phyloP scores from a whole-genome alignment of 23 tunicate genomes.

The Ciona savignyi region DNA sequence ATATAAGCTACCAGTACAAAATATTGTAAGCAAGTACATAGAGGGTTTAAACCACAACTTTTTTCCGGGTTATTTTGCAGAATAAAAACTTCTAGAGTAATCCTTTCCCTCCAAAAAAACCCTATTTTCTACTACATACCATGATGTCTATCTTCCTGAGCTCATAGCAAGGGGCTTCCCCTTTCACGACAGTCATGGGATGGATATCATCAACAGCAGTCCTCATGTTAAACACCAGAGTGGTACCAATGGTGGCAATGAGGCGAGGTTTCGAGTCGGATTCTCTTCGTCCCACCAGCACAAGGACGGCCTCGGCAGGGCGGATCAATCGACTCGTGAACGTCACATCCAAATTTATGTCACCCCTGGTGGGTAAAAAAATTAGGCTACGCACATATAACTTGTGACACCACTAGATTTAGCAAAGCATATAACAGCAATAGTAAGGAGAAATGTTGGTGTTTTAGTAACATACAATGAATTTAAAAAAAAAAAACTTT shows the following conservation, averaged over 20 bases:
- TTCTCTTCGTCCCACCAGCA: slow-evolving; percentile 49
- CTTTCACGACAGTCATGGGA: slow-evolving; percentile 31
- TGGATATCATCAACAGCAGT: slow-evolving; percentile 58
- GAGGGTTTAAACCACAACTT: too few relatives aligned
- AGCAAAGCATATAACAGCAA: too few relatives aligned
- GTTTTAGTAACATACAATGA: too few relatives aligned
- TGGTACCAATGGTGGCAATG: slow-evolving; percentile 46
- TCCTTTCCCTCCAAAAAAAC: neutral
- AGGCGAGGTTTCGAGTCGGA: slow-evolving; percentile 3
- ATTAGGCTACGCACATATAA: too few relatives aligned
- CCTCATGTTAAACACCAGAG: slow-evolving; percentile 65
- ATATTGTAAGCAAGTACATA: too few relatives aligned
- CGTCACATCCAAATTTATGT: slow-evolving; percentile 47
- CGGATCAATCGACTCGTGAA: slow-evolving; percentile 77
- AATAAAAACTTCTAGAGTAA: neutral
- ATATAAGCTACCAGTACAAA: too few relatives aligned
- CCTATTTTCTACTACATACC: slow-evolving; percentile 12
- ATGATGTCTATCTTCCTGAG: slow-evolving; percentile 35
- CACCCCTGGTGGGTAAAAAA: slow-evolving; percentile 34
- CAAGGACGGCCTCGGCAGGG: slow-evolving; percentile 79
- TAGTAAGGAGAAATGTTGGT: too few relatives aligned
- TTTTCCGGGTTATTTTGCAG: too few relatives aligned
- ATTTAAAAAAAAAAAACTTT: too few relatives aligned
- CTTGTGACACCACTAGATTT: too few relatives aligned
- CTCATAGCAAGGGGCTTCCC: slow-evolving; percentile 75